Evolutionary conservation across 2,113 vertebrate genomes (phyloP), one percentile per base, ranked within the genome.

Genomic region (Charadrius vociferus): DNA sequence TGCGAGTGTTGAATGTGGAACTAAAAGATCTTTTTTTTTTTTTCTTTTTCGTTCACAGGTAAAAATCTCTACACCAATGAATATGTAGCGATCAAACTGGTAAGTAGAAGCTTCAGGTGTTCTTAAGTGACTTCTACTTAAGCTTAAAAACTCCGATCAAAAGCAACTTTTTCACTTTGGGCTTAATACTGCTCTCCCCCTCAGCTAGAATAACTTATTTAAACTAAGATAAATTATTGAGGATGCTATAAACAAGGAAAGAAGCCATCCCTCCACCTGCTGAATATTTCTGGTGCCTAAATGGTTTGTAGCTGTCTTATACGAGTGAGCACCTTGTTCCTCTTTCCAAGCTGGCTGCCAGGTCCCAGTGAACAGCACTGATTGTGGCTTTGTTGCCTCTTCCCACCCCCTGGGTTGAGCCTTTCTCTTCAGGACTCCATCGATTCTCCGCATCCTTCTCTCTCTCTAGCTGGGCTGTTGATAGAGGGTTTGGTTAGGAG

Each of bases 41-140:
- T 95, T 97, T 98, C 95, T 81, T 87, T 95, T 97, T 98, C 95
- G 26, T 98, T 98, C 90, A 13, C 97, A 99, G 99, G 99, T 97
- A 99, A 99, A 98, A 99, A 99, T 98, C 99, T 99, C 97, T 99
- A 99, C 98, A 99, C 99, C 97, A 99, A 99, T 94, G 99, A 99
- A 98, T 99, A 99, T 97, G 99, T 99, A 98, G 99, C 99, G 94
- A 99, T 99, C 98, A 99, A 99, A 99, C 98, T 99, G 99, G 99
- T 99, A 97, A 99, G 99, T 99, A 91, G 58, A 88, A 92, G 53
- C 81, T 4, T 96, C 12, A 14, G 43, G 68, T 78, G 49, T 88
- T 66, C 82, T 92, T 92, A 78, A 92, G 58, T 90, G 22, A n/a
- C 55, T 55, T 53, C 22, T 20, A 23, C 18, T 68, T 93, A 7